phyloP scores from a whole-genome alignment of 2,113 vertebrate species.

The Phylloscopus whistleri region DNA sequence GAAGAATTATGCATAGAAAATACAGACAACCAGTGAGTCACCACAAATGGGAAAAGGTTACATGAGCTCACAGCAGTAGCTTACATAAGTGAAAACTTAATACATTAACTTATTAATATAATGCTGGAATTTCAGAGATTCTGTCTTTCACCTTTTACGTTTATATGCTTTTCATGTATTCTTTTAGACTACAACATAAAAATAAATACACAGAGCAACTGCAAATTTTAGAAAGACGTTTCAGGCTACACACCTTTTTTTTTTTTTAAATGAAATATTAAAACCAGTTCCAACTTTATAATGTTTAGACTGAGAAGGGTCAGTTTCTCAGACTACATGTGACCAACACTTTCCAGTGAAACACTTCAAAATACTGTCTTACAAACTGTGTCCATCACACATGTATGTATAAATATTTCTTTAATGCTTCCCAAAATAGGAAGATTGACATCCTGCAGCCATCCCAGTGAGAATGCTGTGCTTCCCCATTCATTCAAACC shows the following conservation, averaged over 20 bases:
- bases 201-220: neutral
- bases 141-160: neutral
- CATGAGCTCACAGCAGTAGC: neutral
- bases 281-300: neutral
- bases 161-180: neutral
- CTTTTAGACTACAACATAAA: neutral
- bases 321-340: neutral
- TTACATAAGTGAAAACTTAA: neutral
- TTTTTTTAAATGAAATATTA: neutral
- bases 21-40: neutral
- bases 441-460: neutral
- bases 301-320: neutral
- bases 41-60: neutral
- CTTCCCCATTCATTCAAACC: neutral
- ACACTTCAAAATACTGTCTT: neutral
- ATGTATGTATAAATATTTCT: rapidly evolving
- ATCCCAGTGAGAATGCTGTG: neutral
- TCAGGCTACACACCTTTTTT: neutral
- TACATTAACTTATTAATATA: neutral
- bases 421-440: neutral
- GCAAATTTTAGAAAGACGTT: neutral
- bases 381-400: neutral
- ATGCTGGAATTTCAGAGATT: neutral
- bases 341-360: neutral
- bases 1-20: neutral